Percentiles rank a stretch among this genome's conserved stretches.
Conservation (phyloP, 1,140 invertebrate genomes). For the Rhagoletis pomonella region DNA sequence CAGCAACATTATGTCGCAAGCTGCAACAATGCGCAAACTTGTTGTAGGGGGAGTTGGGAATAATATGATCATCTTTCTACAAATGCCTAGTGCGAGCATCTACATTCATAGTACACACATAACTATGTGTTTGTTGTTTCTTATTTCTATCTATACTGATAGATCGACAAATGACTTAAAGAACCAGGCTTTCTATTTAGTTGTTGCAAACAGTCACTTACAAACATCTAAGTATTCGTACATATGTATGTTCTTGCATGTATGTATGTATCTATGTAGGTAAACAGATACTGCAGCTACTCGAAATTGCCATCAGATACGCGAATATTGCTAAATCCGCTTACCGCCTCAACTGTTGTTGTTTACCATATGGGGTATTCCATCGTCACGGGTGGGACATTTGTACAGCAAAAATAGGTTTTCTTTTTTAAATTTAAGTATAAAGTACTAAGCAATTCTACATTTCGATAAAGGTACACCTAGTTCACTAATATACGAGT, state of each 20-base stretch:
- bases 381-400: too few relatives aligned
- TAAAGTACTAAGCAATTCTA: too few relatives aligned
- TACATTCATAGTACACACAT: background rate
- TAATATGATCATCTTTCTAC: background rate
- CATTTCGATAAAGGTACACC: too few relatives aligned
- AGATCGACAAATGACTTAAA: background rate
- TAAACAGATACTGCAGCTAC: background rate
- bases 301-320: conserved; percentile 31
- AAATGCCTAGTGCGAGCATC: background rate
- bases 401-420: too few relatives aligned
- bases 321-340: background rate
- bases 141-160: background rate
- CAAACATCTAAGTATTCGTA: too few relatives aligned
- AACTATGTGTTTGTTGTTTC: background rate
- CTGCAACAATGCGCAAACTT: conserved; percentile 5
- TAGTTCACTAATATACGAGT: too few relatives aligned
- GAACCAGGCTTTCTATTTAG: background rate
- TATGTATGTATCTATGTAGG: too few relatives aligned
- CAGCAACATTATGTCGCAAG: background rate
- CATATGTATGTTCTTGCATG: too few relatives aligned
- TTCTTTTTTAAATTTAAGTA: too few relatives aligned
- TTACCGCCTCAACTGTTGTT: conserved; percentile 4
- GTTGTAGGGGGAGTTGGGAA: background rate
- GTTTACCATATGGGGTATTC: conserved; percentile 20
- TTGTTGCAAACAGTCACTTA: too few relatives aligned